phyloP scores from a whole-genome alignment of 2,888 invertebrate genomes.

The Ctena decussata region DNA sequence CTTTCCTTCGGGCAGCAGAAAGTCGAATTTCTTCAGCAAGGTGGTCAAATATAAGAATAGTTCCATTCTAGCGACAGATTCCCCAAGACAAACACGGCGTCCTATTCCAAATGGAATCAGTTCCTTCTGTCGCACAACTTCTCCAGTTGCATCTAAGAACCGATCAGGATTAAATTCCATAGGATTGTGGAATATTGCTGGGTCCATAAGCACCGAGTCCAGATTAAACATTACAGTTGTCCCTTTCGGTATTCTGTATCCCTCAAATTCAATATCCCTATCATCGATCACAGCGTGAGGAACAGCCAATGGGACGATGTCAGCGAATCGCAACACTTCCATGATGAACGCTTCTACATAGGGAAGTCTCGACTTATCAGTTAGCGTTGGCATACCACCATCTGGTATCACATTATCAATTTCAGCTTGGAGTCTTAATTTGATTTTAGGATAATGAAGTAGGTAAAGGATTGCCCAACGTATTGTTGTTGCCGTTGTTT shows the following conservation, averaged over 20 bases:
- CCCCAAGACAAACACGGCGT: constrained; percentile 71
- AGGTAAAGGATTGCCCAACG: constrained; percentile 50
- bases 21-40: constrained; percentile 45
- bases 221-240: constrained; percentile 68
- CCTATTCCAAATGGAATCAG: constrained; percentile 71
- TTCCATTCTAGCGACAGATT: constrained; percentile 62
- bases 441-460: background rate
- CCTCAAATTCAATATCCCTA: constrained; percentile 67
- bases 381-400: constrained; percentile 7
- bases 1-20: background rate
- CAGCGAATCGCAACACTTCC: constrained; percentile 83
- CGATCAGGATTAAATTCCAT: constrained; percentile 79
- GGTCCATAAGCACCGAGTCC: constrained; percentile 52
- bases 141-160: constrained; percentile 77
- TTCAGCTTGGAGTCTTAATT: background rate
- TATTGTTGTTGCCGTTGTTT: constrained; percentile 57
- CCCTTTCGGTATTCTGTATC: constrained; percentile 74
- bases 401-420: constrained; percentile 15
- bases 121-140: constrained; percentile 44
- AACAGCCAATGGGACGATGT: constrained; percentile 83
- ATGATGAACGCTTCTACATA: constrained; percentile 62
- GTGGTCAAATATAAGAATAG: constrained; percentile 56
- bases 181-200: constrained; percentile 75
- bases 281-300: constrained; percentile 68
- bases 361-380: constrained; percentile 44